Evolutionary conservation across 1,140 invertebrate genomes (phyloP), one percentile per base, ranked within the genome.

Genomic region (Drosophila triauraria): DNA sequence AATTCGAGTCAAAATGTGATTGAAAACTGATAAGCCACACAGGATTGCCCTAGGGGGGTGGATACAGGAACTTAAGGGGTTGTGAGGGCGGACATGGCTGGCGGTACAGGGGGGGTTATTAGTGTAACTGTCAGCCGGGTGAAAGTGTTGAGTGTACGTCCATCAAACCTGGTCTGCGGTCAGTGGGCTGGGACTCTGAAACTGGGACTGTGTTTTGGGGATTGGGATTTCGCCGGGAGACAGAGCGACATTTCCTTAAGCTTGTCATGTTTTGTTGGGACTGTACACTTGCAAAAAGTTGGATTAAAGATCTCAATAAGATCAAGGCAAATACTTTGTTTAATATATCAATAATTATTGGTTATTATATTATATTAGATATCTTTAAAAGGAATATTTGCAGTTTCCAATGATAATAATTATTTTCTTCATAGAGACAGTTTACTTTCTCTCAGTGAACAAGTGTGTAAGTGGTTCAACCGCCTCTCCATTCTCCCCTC

Each of bases 81-180:
- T 27, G 15, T 12, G 9, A 20, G 35, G 54, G 25, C 46, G 50
- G 46, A 25, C 35, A 9, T 20, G 58, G 43, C 17, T 17, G 13
- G 25, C 10, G 15, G 4, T 17, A 15, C 7, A 35, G 23, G 46
- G 65, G 20, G 60, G 58, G 80, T 87, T 88, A 87, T 87, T 88
- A 88, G 80, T 88, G 84, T 83, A 88, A 83, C 84, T 87, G 83
- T 88, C 80, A 88, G 77, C 71, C 77, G 80, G 69, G 76, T 48
- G 68, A 87, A 87, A 88, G 80, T 87, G 83, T 87, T 87, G 83
- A 87, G 83, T 87, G 84, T 72, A 76, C 84, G 83, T 87, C 83
- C 78, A 82, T 87, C 83, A 88, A 87, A 77, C 69, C 60, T 71
- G 83, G 82, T 76, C 48, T 69, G 75, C 60, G 82, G 82, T 72